Base-by-base conservation (phyloP, 1,140 invertebrate genomes). In the Diorhabda carinulata region DNA sequence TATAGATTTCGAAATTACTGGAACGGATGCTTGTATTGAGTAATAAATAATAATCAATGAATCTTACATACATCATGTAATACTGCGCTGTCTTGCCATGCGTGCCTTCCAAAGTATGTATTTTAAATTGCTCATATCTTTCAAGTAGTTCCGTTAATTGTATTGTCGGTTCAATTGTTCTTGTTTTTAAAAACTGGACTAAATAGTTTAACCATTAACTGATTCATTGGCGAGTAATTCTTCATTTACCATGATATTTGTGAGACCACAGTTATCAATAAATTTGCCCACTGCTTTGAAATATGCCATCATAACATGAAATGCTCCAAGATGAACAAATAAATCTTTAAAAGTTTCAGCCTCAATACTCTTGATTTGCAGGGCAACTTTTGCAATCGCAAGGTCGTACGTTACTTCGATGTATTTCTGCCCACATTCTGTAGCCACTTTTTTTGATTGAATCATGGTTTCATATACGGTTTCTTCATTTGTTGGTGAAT, bases 291-390 rank as follows among this genome's bases (percentile, higher is more conserved):
- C 44, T 8, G 77, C 75, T 73, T 79, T 78, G 67, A 25, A 25
- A 25, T 25, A 25, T 25, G 25, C 25, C 25, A 25, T 25, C 25
- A 25, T 25, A 25, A 25, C 75, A 66, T 82, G 80, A 61, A 82
- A 81, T 5, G 73, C 52, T 47, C 79, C 80, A 6, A 81, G 61
- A 61, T 78, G 78, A 58, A 82, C 81, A 68, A 82, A 82, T 60
- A 73, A 69, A 63, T 70, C 68, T 69, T 68, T 52, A 66, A 71
- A 71, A 25, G 41, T 3, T n/a, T 65, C 69, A 66, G 57, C 66
- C 52, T 73, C 61, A 25, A 40, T 10, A 45, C 43, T 71, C 74
- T 83, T 79, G 68, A 82, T 79, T 69, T 77, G 72, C 25, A 25
- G 25, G 25, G 25, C 25, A 25, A 25, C 25, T 25, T 25, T 25